Percentiles rank a stretch among this genome's conserved stretches.
Conservation (phyloP, 2,797 vertebrate genomes). For the Parotocinclus haroldoi region DNA sequence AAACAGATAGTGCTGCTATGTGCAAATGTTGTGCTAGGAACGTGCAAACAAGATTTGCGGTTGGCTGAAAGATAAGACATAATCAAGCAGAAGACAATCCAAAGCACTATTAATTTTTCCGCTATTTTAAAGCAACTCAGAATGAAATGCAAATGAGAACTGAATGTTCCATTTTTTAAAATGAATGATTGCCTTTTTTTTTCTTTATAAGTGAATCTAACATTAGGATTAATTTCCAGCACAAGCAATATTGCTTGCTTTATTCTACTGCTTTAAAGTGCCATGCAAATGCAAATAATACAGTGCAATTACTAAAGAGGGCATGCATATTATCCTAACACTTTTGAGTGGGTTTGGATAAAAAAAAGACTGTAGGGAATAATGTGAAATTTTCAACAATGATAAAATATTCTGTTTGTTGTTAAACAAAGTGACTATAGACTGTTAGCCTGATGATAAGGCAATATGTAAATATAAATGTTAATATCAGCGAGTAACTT, state of each 20-base stretch:
- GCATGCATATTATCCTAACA: slow-evolving; percentile 65
- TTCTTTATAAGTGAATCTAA: slow-evolving; percentile 50
- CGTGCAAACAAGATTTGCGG: slow-evolving; percentile 34
- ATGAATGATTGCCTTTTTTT: slow-evolving; percentile 54
- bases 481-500: no score
- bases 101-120: slow-evolving; percentile 18
- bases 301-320: slow-evolving; percentile 58
- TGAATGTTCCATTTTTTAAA: slow-evolving; percentile 54
- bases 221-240: slow-evolving; percentile 49
- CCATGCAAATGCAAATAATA: slow-evolving; percentile 69
- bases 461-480: no score
- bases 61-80: slow-evolving; percentile 25
- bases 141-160: slow-evolving; percentile 47
- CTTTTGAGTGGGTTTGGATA: slow-evolving; percentile 47
- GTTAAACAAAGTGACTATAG: no score
- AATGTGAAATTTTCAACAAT: no score
- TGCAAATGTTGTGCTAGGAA: slow-evolving; percentile 22
- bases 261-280: slow-evolving; percentile 55
- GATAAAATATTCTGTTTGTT: no score
- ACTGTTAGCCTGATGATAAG: no score
- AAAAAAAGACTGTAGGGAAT: no score
- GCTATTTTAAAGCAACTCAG: slow-evolving; percentile 23
- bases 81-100: slow-evolving; percentile 35
- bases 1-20: slow-evolving; percentile 36
- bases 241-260: slow-evolving; percentile 42